These are phyloP conservation scores for Noctua fimbriata DNA, from an alignment of 2,888 invertebrate species.

Conservation along the genomic window DNA sequence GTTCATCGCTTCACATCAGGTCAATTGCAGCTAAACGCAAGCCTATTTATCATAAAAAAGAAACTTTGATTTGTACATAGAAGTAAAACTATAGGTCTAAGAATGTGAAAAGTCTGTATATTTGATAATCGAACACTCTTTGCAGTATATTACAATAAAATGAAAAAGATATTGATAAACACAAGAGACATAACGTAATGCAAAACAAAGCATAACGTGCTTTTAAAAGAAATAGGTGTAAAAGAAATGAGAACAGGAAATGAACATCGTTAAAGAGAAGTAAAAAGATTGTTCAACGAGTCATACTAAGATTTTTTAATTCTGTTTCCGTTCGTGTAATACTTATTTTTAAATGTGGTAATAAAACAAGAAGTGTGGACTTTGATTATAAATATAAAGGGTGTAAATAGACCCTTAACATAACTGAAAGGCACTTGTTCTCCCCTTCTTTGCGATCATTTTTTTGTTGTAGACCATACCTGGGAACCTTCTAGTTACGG, in stretches of 20 bases:
- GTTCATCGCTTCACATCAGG: too few species aligned
- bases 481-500: too few species aligned
- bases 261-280: constrained; percentile 2
- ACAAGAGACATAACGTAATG: neutral
- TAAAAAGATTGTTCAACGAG: constrained; percentile 2
- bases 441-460: too few species aligned
- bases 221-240: constrained; percentile 2
- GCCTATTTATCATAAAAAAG: too few species aligned
- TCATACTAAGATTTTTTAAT: constrained; percentile 14
- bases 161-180: neutral
- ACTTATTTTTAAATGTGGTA: neutral
- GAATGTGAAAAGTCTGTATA: too few species aligned
- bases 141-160: neutral
- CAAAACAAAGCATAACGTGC: neutral
- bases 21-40: too few species aligned
- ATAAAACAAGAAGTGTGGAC: too few species aligned
- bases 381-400: neutral
- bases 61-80: too few species aligned
- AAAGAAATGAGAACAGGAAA: constrained; percentile 19
- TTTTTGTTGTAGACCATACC: too few species aligned
- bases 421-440: too few species aligned
- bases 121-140: neutral
- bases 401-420: too few species aligned
- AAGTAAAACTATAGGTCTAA: too few species aligned
- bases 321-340: neutral